These are phyloP conservation scores for Corydoras maculifer DNA, from an alignment of 2,113 vertebrate genomes.

Conservation along the genomic window DNA sequence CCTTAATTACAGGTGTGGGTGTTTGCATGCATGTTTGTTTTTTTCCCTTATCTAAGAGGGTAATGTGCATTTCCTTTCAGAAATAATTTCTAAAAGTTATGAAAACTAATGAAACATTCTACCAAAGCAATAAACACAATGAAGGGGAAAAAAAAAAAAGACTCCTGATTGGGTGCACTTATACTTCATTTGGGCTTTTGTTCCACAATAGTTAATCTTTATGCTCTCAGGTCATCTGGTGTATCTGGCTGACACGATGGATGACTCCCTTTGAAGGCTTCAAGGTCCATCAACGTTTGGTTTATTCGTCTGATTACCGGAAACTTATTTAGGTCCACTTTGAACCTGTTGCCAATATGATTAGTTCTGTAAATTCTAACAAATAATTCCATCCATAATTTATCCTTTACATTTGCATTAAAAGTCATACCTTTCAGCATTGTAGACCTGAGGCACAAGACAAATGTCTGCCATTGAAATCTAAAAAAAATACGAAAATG, in stretches of 20 bases:
- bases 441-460: slow-evolving; percentile 88
- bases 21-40: slow-evolving; percentile 6
- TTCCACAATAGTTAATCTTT: slow-evolving; percentile 26
- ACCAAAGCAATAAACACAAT: slow-evolving; percentile 49
- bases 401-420: neutral
- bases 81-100: slow-evolving; percentile 19
- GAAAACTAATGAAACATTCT: slow-evolving; percentile 2
- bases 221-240: slow-evolving; percentile 71
- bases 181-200: neutral
- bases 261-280: slow-evolving; percentile 82
- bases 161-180: neutral
- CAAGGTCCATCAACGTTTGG: slow-evolving; percentile 72
- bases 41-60: neutral
- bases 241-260: slow-evolving; percentile 85
- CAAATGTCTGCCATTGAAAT: slow-evolving; percentile 94
- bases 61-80: neutral
- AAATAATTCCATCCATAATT: no score
- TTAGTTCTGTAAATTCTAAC: no score
- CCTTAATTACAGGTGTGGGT: neutral
- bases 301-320: slow-evolving; percentile 82
- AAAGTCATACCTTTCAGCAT: slow-evolving; percentile 80
- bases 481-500: slow-evolving; percentile 51
- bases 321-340: slow-evolving; percentile 77
- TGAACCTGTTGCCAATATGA: slow-evolving; percentile 66
- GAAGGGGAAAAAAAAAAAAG: slow-evolving; percentile 1